Base-by-base conservation (phyloP, 2,797 vertebrate genomes). In the Periparus ater region DNA sequence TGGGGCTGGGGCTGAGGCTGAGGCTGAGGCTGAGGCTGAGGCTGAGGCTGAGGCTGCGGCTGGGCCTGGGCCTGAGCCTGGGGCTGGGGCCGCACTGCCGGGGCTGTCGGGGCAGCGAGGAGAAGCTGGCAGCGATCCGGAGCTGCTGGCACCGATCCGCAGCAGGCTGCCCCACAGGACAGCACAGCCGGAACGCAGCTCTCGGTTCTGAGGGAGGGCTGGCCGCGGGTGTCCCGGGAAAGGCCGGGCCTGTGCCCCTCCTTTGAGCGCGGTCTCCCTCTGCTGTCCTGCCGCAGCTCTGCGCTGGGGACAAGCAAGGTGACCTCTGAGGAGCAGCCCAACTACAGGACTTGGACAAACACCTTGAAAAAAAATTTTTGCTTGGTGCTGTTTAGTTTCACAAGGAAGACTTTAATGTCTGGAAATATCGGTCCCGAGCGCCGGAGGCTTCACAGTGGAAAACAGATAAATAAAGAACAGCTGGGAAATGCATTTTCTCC, bases 221-320 rank as follows among this genome's bases (percentile, higher is more conserved):
- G 26, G 53, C 26, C 55, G 2, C 1, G 36, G 9, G 13, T 26
- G 62, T 27, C 5, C 19, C 29, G 47, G 74, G 17, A 55, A 45
- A 85, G 68, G 10, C 67, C 27, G 15, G 11, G 53, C 29, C 66
- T 38, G 44, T 44, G 18, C 57, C 66, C 84, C 93, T 93, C 87
- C 83, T 92, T 73, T 88, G 94, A 82, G 85, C 85, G 32, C 89
- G 44, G 50, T 63, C 95, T 84, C 96, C 95, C 96, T 91, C 96
- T 96, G 85, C 94, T 81, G 96, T 76, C 89, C 60, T 61, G 74
- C 60, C 9, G 16, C 53, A 60, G 90, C 60, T 66, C 79, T 84
- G 88, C 84, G 3, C 55, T 42, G 88, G 32, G 47, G 45, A 73
- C n/a, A 14, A 70, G 19, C 45, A 62, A 22, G 66, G 80, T 47